These are phyloP conservation scores for Hystrix brachyura DNA, from an alignment of 2,113 vertebrate genomes.

Conservation along the genomic window DNA sequence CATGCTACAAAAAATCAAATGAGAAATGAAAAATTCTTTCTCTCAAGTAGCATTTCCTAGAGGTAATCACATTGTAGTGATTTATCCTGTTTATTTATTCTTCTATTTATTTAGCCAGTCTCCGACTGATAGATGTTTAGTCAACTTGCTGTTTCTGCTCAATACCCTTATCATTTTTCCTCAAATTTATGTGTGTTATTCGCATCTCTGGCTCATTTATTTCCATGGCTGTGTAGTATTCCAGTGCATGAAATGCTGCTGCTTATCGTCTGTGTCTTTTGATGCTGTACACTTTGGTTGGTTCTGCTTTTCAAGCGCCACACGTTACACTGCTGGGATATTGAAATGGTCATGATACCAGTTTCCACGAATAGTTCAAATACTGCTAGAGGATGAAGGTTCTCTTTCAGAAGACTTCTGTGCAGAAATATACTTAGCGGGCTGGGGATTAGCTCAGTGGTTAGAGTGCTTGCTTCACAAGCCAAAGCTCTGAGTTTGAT, in stretches of 20 bases:
- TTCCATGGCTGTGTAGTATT: not conserved
- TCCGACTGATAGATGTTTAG: not conserved
- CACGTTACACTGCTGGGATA: fast-evolving
- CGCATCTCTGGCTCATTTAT: fast-evolving
- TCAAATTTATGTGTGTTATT: fast-evolving
- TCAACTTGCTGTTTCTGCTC: not conserved
- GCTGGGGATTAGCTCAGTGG: no score
- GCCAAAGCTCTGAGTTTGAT: no score
- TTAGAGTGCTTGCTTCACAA: no score
- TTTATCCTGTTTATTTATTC: not conserved
- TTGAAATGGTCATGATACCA: not conserved
- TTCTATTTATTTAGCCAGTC: not conserved
- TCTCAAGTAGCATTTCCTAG: not conserved
- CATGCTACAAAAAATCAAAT: constrained; percentile 11
- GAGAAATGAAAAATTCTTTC: not conserved
- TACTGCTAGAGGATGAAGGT: fast-evolving
- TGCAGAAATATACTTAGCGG: not conserved
- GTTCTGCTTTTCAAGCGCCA: fast-evolving
- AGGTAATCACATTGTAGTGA: not conserved
- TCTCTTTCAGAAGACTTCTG: not conserved
- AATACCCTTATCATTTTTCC: fast-evolving
- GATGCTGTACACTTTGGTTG: fast-evolving
- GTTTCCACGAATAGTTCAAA: fast-evolving
- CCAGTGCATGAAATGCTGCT: fast-evolving
- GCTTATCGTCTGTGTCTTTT: fast-evolving